Evolutionary conservation across 2,113 vertebrate species (phyloP).

Genomic region (Boulengeromyrus knoepffleri): DNA sequence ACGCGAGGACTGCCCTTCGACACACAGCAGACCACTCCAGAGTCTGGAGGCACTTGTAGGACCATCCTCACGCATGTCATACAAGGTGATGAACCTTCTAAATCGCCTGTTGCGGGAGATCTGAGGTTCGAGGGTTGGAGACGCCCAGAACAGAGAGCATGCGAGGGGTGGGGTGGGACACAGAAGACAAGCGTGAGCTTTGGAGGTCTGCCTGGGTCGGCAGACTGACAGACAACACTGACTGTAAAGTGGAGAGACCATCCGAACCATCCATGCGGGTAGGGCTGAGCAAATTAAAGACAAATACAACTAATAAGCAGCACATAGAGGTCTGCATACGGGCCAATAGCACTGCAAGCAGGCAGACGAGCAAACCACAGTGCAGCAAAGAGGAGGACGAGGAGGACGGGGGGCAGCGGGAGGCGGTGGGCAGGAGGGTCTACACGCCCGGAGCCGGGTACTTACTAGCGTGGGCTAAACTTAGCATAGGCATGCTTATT

Average conservation of each 20-base stretch:
- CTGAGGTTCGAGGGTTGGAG: constrained; percentile 28
- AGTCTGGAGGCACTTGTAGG: constrained; percentile 25
- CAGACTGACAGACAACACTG: constrained; percentile 26
- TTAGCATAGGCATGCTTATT: constrained; percentile 58
- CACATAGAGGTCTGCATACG: neutral
- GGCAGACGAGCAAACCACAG: constrained; percentile 6
- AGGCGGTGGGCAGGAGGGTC: constrained; percentile 24
- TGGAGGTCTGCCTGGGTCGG: neutral
- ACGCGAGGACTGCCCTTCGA: constrained; percentile 40
- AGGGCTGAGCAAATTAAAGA: neutral
- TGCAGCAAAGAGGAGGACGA: constrained; percentile 14
- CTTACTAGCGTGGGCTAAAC: constrained; percentile 67
- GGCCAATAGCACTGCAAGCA: constrained; percentile 36
- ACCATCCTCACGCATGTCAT: neutral
- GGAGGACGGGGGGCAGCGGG: neutral
- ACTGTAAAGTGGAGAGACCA: constrained; percentile 20
- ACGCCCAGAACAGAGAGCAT: constrained; percentile 25
- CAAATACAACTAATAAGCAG: neutral
- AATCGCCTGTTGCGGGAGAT: neutral
- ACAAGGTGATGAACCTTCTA: neutral
- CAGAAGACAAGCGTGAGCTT: constrained; percentile 42
- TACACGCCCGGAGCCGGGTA: constrained; percentile 44
- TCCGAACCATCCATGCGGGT: neutral
- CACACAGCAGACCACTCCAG: constrained; percentile 25
- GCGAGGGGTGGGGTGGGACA: neutral